Evolutionary conservation across 2,888 invertebrate genomes (phyloP), one percentile per base, ranked within the genome.

Genomic region (Fabriciana adippe): DNA sequence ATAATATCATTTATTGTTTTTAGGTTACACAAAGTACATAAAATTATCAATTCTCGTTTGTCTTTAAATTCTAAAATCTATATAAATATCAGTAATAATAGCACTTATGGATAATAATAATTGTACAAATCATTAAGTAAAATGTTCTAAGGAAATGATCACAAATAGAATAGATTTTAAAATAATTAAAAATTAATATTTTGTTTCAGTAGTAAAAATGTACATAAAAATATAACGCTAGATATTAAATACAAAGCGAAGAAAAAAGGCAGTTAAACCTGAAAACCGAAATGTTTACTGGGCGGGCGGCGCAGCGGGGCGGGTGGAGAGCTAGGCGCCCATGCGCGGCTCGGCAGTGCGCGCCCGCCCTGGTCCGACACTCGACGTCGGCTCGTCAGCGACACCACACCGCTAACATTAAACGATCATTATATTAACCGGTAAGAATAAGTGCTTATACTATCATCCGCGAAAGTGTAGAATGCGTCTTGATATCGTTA

Each of bases 371-470:
- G 90, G 89, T 87, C 90, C 92, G 90, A 92, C 92, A 92, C 92
- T 92, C 92, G 89, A 92, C 92, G 92, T 92, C 92, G 92, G 92
- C 92, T 92, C 92, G 90, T 92, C 91, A 84, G 87, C 89, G 86
- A 89, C 83, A 86, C 85, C 83, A 90, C 86, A 90, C 84, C 79
- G 77, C 79, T 85, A 83, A 85, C 84, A 84, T 84, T 81, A 84
- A 83, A 86, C 91, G 90, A 90, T 87, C 87, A 87, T 82, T 88
- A 86, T 87, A 81, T 83, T 80, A 83, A 89, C 84, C 91, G 92
- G 92, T 92, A 92, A 92, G 91, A 86, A 79, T 80, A 79, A 87
- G 89, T 88, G 89, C 79, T 80, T 71, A 79, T 78, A 74, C 55
- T 56, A 53, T 74, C 74, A 80, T 83, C 79, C 82, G 84, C 83